Percentiles rank a stretch among this genome's conserved stretches.
Evolutionary conservation across 2,888 invertebrate genomes (phyloP).

Genomic region (Schizotus pectinicornis): DNA sequence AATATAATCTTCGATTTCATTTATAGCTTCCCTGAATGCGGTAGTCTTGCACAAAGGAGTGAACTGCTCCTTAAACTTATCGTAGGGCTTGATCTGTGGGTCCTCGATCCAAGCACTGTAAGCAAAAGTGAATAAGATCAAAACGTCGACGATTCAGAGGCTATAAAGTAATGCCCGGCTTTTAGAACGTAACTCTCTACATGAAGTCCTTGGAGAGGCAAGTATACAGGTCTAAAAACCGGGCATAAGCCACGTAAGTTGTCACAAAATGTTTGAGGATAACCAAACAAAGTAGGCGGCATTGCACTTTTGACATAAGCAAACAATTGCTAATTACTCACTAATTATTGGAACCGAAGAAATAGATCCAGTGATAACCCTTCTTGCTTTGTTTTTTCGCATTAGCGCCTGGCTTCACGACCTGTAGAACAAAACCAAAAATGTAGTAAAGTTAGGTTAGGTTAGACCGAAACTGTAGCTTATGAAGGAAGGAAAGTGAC

Average conservation of each 20-base stretch:
- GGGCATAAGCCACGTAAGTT: no score
- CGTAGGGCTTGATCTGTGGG: constrained; percentile 81
- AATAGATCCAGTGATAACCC: constrained; percentile 87
- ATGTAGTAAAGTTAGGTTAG: constrained; percentile 20
- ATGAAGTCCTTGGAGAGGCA: no score
- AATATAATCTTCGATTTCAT: constrained; percentile 80
- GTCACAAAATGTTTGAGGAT: not conserved
- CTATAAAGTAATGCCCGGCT: no score
- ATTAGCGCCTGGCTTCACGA: constrained; percentile 80
- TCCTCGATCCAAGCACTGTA: constrained; percentile 90
- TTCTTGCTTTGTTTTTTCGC: constrained; percentile 78
- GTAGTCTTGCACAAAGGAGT: constrained; percentile 76
- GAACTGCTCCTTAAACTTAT: constrained; percentile 78
- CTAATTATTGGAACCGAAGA: constrained; percentile 96
- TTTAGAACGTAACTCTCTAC: no score
- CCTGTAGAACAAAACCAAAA: constrained; percentile 60
- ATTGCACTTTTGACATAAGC: not conserved
- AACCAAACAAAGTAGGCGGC: not conserved
- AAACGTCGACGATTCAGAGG: no score
- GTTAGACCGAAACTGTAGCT: no score
- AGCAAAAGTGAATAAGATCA: constrained; percentile 22
- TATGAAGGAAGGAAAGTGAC: constrained; percentile 26
- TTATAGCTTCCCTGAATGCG: constrained; percentile 79
- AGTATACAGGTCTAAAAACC: no score
- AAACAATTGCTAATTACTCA: constrained; percentile 65